Evolutionary conservation across 37 sponge, comb jelly and placozoan species (phyloP), one percentile per base, ranked within the genome.

Genomic region (Geodia barretti): DNA sequence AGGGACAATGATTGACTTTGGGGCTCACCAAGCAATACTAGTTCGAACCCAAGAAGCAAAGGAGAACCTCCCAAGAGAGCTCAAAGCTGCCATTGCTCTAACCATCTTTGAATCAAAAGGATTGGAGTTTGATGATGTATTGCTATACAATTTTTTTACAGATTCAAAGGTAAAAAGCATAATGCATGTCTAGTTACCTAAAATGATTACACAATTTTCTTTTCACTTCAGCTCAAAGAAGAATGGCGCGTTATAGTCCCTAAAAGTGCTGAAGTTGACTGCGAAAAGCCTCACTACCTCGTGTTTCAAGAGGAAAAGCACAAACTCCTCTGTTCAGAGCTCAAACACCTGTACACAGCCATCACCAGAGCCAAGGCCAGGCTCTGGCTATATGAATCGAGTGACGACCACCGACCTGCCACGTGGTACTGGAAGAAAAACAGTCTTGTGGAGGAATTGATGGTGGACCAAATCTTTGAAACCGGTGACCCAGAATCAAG

Each of bases 61-160:
- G 36, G 62, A 75, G 7, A 60, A 17, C 1, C 43, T 94, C 0
- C 95, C 95, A n/a, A 69, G 82, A 8, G 70, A 80, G 9, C 73
- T 94, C 19, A 39, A 80, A 60, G 58, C 68, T 63, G 95, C 74
- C 3, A 84, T 94, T 77, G 83, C 82, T 19, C 72, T 94, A 36
- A 94, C 91, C 25, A 78, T 90, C 9, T 94, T 94, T 78, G 94
- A 94, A 72, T 78, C 94, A 24, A 94, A 94, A 66, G 94, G 94
- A 34, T 47, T 94, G 23, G 94, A 94, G 75, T 94, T 94, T 72
- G 87, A 94, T 76, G 94, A 94, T 84, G 94, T 94, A 4, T 78
- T 94, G 1, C 87, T 94, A n/a, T 94, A 94, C 68, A 84, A 94
- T 62, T 94, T 94, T 70, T 94, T 94, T 66, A 65, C 62, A 25